A percentile compares a stretch with the other conserved stretches of the same genome.
These are phyloP conservation scores for Choristoneura rosaceana DNA, from an alignment of 2,888 invertebrate species.

Conservation along the genomic window DNA sequence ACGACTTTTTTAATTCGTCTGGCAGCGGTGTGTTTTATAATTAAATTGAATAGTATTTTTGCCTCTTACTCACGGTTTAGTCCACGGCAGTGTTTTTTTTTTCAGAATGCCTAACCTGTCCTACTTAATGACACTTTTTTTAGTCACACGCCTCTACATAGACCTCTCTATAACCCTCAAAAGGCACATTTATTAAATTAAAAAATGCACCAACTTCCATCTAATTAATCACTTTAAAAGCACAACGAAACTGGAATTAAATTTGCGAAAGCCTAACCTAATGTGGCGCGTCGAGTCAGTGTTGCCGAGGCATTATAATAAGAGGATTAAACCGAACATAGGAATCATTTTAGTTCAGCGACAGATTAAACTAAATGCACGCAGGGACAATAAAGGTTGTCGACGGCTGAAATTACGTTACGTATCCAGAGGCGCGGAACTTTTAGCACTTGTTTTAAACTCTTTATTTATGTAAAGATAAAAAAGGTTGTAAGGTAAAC, in stretches of 20 bases:
- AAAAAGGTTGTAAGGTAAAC: no score
- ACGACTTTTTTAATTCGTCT: no score
- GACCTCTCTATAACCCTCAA: no score
- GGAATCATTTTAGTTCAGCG: slow-evolving; percentile 40
- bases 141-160: background rate
- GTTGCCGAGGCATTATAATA: slow-evolving; percentile 33
- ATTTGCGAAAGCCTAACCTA: slow-evolving; percentile 25
- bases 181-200: background rate
- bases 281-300: slow-evolving; percentile 32
- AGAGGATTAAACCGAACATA: slow-evolving; percentile 42
- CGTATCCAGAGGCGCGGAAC: slow-evolving; percentile 16
- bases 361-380: slow-evolving; percentile 32
- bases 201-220: background rate
- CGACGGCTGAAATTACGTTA: slow-evolving; percentile 23
- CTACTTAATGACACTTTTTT: no score
- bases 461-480: no score
- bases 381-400: slow-evolving; percentile 26
- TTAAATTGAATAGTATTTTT: no score
- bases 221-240: slow-evolving; percentile 6
- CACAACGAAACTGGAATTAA: background rate
- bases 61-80: no score
- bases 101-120: no score
- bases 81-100: no score
- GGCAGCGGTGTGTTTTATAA: no score
- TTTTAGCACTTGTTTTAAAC: background rate